phyloP scores from a whole-genome alignment of 1,140 invertebrate species.

The Polyergus mexicanus region DNA sequence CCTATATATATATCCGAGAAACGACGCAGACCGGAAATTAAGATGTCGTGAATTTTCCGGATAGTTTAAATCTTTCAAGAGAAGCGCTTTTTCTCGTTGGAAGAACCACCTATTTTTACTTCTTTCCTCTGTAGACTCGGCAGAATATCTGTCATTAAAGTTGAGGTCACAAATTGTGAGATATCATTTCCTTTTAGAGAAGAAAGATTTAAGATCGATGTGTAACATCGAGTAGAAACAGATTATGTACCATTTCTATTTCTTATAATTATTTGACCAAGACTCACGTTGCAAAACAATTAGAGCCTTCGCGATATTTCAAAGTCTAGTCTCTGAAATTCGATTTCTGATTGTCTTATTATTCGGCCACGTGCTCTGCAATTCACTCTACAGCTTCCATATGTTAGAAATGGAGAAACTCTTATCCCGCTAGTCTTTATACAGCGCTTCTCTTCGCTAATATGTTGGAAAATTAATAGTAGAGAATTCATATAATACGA shows the following conservation, averaged over 20 bases:
- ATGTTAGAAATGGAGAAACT: constrained; percentile 9
- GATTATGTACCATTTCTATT: constrained; percentile 20
- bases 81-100: not conserved
- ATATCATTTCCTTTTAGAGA: not conserved
- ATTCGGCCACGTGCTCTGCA: not conserved
- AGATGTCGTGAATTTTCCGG: constrained; percentile 48
- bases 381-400: not conserved
- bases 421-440: constrained; percentile 9
- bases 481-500: not conserved
- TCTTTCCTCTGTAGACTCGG: no score
- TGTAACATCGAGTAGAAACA: not conserved
- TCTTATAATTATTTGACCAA: constrained; percentile 27
- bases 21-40: constrained; percentile 32
- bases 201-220: constrained; percentile 12
- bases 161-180: constrained; percentile 9
- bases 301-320: not conserved
- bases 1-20: not conserved
- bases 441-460: not conserved
- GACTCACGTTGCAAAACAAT: not conserved
- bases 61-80: constrained; percentile 30
- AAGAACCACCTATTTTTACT: not conserved
- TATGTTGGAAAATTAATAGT: not conserved
- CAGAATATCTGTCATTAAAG: not conserved
- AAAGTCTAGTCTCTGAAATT: constrained; percentile 25
- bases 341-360: constrained; percentile 35